phyloP scores from a whole-genome alignment of 2,888 invertebrate species.

The Pilophorus perplexus region DNA sequence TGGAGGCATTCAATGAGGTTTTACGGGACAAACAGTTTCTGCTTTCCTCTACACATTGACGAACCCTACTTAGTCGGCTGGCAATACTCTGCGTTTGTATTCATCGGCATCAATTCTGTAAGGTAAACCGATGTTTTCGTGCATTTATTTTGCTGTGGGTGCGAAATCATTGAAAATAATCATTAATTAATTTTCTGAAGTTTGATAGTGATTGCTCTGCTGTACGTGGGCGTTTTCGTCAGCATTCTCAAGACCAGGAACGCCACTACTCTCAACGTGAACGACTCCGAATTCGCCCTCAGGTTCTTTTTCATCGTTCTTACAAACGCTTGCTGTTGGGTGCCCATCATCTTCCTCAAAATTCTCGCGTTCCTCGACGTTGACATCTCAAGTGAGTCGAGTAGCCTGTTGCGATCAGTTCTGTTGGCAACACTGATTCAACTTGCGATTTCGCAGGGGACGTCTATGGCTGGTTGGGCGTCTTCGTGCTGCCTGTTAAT shows the following conservation, averaged over 20 bases:
- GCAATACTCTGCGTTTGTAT: slow-evolving; percentile 69
- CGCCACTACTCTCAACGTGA: slow-evolving; percentile 59
- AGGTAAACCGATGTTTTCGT: slow-evolving; percentile 52
- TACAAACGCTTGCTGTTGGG: slow-evolving; percentile 69
- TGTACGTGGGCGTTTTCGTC: slow-evolving; percentile 63
- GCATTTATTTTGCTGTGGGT: not conserved
- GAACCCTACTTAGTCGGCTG: slow-evolving; percentile 66
- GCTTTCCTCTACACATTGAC: slow-evolving; percentile 68
- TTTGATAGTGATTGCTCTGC: slow-evolving; percentile 59
- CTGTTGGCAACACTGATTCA: not conserved
- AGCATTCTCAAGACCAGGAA: slow-evolving; percentile 63
- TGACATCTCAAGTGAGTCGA: slow-evolving; percentile 57
- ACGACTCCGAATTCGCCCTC: slow-evolving; percentile 65
- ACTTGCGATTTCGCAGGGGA: slow-evolving; percentile 54
- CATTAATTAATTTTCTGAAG: slow-evolving; percentile 50
- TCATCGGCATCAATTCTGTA: slow-evolving; percentile 63
- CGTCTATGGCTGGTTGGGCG: slow-evolving; percentile 64
- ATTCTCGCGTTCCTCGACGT: slow-evolving; percentile 59
- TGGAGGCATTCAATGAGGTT: slow-evolving; percentile 62
- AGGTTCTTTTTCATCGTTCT: slow-evolving; percentile 69
- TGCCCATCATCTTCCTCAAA: slow-evolving; percentile 65
- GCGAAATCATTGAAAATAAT: not conserved
- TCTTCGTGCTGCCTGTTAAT: slow-evolving; percentile 67
- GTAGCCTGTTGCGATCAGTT: not conserved
- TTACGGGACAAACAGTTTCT: slow-evolving; percentile 67